Evolutionary conservation across 1,140 invertebrate genomes (phyloP).

Genomic region (Drosophila santomea): DNA sequence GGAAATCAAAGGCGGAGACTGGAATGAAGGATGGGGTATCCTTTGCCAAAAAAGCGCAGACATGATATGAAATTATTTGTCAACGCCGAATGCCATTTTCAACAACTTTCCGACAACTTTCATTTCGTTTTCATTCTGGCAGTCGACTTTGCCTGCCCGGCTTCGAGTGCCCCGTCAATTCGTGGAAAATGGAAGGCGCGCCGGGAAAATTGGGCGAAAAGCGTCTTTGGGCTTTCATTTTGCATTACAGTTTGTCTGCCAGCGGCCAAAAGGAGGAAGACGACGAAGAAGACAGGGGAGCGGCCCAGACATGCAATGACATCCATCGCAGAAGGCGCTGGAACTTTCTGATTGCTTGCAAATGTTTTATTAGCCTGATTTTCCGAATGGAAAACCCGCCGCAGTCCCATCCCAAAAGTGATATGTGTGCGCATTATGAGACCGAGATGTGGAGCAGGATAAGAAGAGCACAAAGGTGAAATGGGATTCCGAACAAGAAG

Average conservation of each 20-base stretch:
- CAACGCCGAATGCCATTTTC: constrained; percentile 80
- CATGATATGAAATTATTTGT: constrained; percentile 84
- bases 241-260: constrained; percentile 52
- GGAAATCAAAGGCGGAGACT: constrained; percentile 52
- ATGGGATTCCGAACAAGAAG: constrained; percentile 34
- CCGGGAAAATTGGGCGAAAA: neutral
- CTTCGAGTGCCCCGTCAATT: constrained; percentile 31
- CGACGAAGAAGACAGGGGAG: neutral
- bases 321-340: constrained; percentile 58
- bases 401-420: neutral
- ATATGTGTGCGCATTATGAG: constrained; percentile 38
- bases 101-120: constrained; percentile 80
- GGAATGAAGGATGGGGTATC: constrained; percentile 5
- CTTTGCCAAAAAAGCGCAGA: constrained; percentile 51
- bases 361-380: constrained; percentile 78
- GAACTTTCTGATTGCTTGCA: constrained; percentile 77
- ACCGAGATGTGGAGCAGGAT: constrained; percentile 37
- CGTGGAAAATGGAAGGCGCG: constrained; percentile 3
- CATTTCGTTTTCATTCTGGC: constrained; percentile 69
- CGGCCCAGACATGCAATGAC: constrained; percentile 70
- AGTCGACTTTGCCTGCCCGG: constrained; percentile 27
- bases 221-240: constrained; percentile 48
- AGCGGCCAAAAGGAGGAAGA: constrained; percentile 11
- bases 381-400: constrained; percentile 14
- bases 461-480: constrained; percentile 36